These are phyloP conservation scores for Adineta ricciae DNA, from an alignment of 2,888 invertebrate genomes.

Conservation along the genomic window DNA sequence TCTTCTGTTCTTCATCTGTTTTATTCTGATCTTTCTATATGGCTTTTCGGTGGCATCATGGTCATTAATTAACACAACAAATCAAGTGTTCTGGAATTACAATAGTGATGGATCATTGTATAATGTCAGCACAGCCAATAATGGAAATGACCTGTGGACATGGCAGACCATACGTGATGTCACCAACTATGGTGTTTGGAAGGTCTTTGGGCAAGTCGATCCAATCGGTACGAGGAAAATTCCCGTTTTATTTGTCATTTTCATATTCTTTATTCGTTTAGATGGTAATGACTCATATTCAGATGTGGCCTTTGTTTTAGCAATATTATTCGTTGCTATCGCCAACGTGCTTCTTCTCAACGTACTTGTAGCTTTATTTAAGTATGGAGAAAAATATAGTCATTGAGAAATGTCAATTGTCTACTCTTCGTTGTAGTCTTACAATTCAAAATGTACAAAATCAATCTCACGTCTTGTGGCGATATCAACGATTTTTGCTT, in stretches of 20 bases:
- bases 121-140: neutral
- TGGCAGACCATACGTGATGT: neutral
- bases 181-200: neutral
- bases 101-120: neutral
- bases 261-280: neutral
- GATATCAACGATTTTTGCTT: neutral
- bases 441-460: neutral
- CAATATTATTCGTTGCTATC: neutral
- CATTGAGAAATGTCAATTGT: too few species aligned
- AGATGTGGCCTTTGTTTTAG: neutral
- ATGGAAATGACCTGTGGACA: neutral
- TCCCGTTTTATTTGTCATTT: too few species aligned
- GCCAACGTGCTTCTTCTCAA: conserved; percentile 26
- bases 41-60: neutral
- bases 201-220: neutral
- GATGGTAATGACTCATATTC: neutral
- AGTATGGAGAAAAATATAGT: neutral
- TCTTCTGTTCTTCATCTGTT: neutral
- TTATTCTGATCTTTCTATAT: neutral
- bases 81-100: neutral
- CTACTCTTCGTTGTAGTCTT: neutral
- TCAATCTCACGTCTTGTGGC: neutral
- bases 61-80: neutral
- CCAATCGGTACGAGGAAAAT: neutral
- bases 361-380: conserved; percentile 28